phyloP scores from a whole-genome alignment of 2,113 vertebrate species.

The Amblyopsis rosae region DNA sequence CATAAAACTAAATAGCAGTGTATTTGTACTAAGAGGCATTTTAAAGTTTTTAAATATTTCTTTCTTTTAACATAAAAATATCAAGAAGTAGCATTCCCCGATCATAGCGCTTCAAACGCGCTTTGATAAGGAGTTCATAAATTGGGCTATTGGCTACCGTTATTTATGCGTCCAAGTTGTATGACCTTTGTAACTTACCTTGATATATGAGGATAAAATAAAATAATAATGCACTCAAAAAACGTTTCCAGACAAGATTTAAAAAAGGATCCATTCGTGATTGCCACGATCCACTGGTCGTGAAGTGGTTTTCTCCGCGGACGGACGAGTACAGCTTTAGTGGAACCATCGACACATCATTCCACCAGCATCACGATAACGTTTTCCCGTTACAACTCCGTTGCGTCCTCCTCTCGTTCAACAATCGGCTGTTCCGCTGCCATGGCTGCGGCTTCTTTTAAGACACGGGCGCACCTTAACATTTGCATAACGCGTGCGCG shows the following conservation, averaged over 20 bases:
- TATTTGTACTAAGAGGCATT: too few species aligned
- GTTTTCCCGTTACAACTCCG: constrained; percentile 49
- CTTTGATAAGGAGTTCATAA: too few species aligned
- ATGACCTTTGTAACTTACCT: constrained; percentile 63
- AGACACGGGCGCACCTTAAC: constrained; percentile 52
- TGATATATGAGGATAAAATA: constrained; percentile 71
- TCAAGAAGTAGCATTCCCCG: too few species aligned
- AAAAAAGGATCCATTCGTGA: constrained; percentile 77
- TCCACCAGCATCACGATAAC: constrained; percentile 44
- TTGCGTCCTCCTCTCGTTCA: constrained; percentile 36
- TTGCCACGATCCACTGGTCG: constrained; percentile 48
- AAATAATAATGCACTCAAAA: constrained; percentile 49
- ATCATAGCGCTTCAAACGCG: too few species aligned
- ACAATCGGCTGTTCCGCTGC: constrained; percentile 56
- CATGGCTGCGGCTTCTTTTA: constrained; percentile 51
- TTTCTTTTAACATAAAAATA: neutral
- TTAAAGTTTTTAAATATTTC: neutral
- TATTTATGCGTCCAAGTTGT: too few species aligned
- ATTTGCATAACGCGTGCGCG: constrained; percentile 79
- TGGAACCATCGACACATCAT: constrained; percentile 53
- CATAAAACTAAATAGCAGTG: neutral
- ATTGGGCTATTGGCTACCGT: neutral
- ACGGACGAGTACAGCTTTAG: constrained; percentile 22
- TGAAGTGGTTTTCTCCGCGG: constrained; percentile 45
- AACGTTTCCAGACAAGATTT: constrained; percentile 58